phyloP scores from a whole-genome alignment of 2,888 invertebrate genomes.

The Muscina levida region DNA sequence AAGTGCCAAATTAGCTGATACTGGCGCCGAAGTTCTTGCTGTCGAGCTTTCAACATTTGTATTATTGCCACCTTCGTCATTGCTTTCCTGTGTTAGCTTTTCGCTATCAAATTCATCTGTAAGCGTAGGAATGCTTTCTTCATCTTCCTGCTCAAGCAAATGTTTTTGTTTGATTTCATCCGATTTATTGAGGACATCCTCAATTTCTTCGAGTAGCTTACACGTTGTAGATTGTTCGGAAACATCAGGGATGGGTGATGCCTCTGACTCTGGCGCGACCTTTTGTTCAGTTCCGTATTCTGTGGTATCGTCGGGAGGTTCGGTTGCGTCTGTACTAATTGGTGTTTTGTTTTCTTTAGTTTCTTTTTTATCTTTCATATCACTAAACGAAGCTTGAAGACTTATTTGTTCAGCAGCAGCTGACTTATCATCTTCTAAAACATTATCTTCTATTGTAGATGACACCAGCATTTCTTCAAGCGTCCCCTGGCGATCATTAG shows the following conservation, averaged over 20 bases:
- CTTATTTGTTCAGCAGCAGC: too few relatives aligned
- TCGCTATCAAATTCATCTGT: slow-evolving; percentile 54
- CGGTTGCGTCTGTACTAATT: background rate
- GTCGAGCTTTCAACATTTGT: too few relatives aligned
- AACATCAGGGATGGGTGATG: slow-evolving; percentile 7
- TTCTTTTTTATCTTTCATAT: too few relatives aligned
- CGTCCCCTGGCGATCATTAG: background rate
- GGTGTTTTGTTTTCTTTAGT: too few relatives aligned
- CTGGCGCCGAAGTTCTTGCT: too few relatives aligned
- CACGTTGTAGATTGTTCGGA: slow-evolving; percentile 36
- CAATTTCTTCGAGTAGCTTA: slow-evolving; percentile 68
- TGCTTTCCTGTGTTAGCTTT: slow-evolving; percentile 25
- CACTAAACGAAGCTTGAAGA: too few relatives aligned
- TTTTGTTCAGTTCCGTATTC: background rate
- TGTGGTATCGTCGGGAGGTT: background rate
- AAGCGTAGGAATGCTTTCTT: slow-evolving; percentile 32
- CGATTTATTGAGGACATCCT: slow-evolving; percentile 69
- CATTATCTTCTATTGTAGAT: too few relatives aligned
- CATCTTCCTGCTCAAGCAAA: slow-evolving; percentile 25
- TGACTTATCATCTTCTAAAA: too few relatives aligned
- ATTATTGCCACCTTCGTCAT: too few relatives aligned
- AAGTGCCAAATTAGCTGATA: too few relatives aligned
- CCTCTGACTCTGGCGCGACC: background rate
- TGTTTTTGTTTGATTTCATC: slow-evolving; percentile 67
- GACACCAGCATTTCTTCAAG: too few relatives aligned